A percentile compares a stretch with the other conserved stretches of the same genome.
phyloP scores from a whole-genome alignment of 92 coral and sea anemone genomes.

The Bergia sp. region DNA sequence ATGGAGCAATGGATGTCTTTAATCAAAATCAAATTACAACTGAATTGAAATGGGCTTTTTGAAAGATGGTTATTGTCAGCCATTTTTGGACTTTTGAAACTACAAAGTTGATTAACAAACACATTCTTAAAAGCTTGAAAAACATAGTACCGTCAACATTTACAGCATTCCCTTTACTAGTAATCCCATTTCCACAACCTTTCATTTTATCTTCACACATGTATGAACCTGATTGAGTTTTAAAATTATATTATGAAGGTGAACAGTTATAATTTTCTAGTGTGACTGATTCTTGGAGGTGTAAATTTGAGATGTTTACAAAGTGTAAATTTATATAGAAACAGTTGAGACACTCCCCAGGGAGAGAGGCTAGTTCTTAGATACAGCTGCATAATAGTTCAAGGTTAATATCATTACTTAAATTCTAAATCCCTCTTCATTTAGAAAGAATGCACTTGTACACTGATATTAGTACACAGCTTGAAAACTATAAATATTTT shows the following conservation, averaged over 20 bases:
- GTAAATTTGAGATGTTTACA: background rate
- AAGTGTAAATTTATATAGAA: background rate
- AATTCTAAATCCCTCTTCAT: too few relatives aligned
- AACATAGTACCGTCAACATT: background rate
- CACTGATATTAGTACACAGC: background rate
- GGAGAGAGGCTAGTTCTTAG: too few relatives aligned
- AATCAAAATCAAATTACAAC: slow-evolving; percentile 1
- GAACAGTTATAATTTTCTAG: background rate
- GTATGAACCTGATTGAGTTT: background rate
- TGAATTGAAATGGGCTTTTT: background rate
- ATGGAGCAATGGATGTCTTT: background rate
- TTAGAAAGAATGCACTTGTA: background rate
- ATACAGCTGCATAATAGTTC: too few relatives aligned
- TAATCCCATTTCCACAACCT: too few relatives aligned
- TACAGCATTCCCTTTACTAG: background rate
- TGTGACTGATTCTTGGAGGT: background rate
- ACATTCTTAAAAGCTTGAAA: background rate
- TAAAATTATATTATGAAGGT: background rate
- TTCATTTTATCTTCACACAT: background rate
- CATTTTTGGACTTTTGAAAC: background rate
- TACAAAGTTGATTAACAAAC: background rate
- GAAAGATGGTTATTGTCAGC: too few relatives aligned
- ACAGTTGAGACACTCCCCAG: too few relatives aligned
- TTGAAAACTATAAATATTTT: background rate
- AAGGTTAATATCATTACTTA: too few relatives aligned